Base-by-base conservation (phyloP, 2,888 invertebrate genomes). In the Pomacea canaliculata region DNA sequence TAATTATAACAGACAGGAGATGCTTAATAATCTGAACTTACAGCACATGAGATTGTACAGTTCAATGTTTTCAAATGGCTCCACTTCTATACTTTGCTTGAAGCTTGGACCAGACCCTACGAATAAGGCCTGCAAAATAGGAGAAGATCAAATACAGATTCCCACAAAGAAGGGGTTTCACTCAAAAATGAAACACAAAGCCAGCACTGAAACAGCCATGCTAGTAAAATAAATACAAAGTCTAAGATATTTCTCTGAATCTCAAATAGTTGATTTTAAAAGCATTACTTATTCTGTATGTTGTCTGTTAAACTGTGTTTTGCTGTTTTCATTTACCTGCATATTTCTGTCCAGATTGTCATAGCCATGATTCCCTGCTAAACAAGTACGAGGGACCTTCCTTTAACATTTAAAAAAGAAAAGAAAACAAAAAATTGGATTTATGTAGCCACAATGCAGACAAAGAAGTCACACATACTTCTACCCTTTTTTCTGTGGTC, bases 61-160 rank as follows among this genome's bases (percentile, higher is more conserved):
- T 76, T 92, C 91, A 73, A 91, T 89, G 81, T 91, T 92, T 76
- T 90, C 88, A 83, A 92, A 92, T 12, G 91, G 88, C 72, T 86
- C 84, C 0, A 88, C 81, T n/a, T 73, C 79, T 18, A 82, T 66
- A 63, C 85, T 84, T 48, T 80, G 76, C 71, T 89, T 89, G 76
- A 92, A 89, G 7, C 85, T 84, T 60, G 91, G 91, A n/a, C 92
- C 92, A 78, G 85, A 82, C 7, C 90, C 91, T 4, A 90, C 79
- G 81, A 92, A 92, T 19, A 91, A 69, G 37, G 85, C 82, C 85
- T 85, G 80, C 51, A 79, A 79, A 63, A 74, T 66, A 73, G 13
- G 10, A 65, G 37, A 37, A 37, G 5, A 37, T 37, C 5, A 37
- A 37, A 59, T 23, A 19, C 16, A n/a, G 48, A 49, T 23, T 8